Conservation (phyloP, 2,797 vertebrate species). For the Mormyrops boulengeri region DNA sequence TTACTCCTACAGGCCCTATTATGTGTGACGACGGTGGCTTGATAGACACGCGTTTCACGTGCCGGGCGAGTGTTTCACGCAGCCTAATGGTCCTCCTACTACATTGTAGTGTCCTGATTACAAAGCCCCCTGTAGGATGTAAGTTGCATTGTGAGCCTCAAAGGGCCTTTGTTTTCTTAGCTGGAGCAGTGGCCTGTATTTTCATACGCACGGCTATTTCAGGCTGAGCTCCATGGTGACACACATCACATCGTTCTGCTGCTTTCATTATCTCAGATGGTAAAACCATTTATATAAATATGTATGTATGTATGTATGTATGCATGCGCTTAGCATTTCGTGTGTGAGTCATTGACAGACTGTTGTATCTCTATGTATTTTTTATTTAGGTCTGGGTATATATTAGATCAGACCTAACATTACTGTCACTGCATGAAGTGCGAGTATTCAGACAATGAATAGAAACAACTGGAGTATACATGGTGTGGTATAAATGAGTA, state of each 20-base stretch:
- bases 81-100: neutral
- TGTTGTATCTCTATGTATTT: neutral
- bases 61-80: neutral
- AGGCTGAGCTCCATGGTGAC: neutral
- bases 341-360: neutral
- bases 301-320: neutral
- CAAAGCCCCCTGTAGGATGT: neutral
- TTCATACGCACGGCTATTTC: too few relatives aligned
- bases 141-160: neutral
- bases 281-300: neutral
- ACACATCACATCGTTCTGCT: neutral
- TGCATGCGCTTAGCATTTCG: neutral
- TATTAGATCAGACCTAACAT: neutral
- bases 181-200: neutral
- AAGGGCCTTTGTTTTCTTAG: neutral
- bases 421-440: neutral
- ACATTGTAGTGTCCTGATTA: neutral
- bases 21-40: neutral
- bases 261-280: neutral
- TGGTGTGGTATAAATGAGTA: neutral
- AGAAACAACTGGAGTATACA: neutral
- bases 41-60: neutral
- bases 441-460: neutral
- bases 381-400: neutral
- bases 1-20: neutral